Percentiles rank a stretch among this genome's conserved stretches.
These are phyloP conservation scores for Ailurus styani DNA, from an alignment of 2,113 vertebrate species.

Conservation along the genomic window DNA sequence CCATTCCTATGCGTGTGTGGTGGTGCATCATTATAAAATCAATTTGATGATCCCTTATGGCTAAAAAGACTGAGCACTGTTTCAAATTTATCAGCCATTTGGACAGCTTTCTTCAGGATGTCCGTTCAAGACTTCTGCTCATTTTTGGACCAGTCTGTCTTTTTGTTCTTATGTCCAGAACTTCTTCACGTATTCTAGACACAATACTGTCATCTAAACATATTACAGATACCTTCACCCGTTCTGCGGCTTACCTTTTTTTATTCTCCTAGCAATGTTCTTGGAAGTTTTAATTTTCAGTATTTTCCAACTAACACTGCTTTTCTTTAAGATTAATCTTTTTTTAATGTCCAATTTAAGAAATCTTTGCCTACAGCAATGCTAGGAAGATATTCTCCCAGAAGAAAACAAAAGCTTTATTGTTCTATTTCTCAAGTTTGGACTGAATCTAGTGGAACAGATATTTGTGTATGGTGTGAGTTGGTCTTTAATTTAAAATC, in stretches of 20 bases:
- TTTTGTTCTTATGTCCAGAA: neutral
- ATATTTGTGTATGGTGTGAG: neutral
- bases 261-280: neutral
- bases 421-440: neutral
- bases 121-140: neutral
- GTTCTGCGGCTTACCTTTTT: neutral
- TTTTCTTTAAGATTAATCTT: neutral
- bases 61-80: neutral
- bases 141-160: neutral
- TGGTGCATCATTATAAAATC: neutral
- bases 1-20: neutral
- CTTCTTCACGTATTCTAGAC: neutral
- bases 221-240: neutral
- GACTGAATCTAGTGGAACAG: neutral
- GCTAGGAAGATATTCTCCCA: neutral
- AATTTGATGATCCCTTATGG: neutral
- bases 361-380: neutral
- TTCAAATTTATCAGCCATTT: neutral
- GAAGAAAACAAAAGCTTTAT: neutral
- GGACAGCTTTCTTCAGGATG: neutral
- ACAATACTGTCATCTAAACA: neutral
- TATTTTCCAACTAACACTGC: neutral
- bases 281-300: neutral
- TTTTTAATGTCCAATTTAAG: neutral
- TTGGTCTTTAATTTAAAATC: neutral